A percentile compares a stretch with the other conserved stretches of the same genome.
These are phyloP conservation scores for Amphimedon queenslandica DNA, from an alignment of 37 sponge, comb jelly and placozoan species.

Conservation along the genomic window DNA sequence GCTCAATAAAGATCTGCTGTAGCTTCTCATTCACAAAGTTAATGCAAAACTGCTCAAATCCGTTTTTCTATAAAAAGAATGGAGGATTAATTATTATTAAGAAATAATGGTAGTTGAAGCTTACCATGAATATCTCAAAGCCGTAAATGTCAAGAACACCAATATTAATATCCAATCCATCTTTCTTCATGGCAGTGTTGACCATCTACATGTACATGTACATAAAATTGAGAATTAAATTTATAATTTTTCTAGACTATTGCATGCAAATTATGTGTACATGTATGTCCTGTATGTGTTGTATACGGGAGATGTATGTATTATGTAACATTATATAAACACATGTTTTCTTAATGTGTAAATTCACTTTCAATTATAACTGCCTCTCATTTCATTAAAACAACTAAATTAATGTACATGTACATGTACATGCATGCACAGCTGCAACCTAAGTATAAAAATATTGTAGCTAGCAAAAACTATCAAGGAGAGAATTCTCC, in stretches of 20 bases:
- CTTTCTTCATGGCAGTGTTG: slow-evolving; percentile 89
- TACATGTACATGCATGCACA: too few relatives aligned
- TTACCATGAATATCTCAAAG: slow-evolving; percentile 95
- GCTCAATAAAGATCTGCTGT: slow-evolving; percentile 97
- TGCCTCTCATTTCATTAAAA: too few relatives aligned
- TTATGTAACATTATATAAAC: too few relatives aligned
- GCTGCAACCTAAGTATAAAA: too few relatives aligned
- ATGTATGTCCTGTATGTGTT: too few relatives aligned
- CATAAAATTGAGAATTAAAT: not conserved
- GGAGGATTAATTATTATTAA: not conserved
- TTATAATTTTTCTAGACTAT: not conserved
- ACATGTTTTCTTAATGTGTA: too few relatives aligned
- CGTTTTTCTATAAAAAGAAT: slow-evolving; percentile 77
- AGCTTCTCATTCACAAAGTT: slow-evolving; percentile 99
- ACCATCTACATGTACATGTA: slow-evolving; percentile 72
- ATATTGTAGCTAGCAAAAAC: too few relatives aligned
- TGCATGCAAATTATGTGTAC: too few relatives aligned
- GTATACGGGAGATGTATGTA: too few relatives aligned
- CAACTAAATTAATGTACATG: too few relatives aligned
- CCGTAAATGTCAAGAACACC: slow-evolving; percentile 97
- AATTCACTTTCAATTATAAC: too few relatives aligned
- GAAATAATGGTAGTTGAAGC: not conserved
- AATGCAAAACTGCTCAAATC: slow-evolving; percentile 98
- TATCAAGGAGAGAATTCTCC: too few relatives aligned
- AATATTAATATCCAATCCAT: slow-evolving; percentile 59